phyloP scores from a whole-genome alignment of 1,140 invertebrate genomes.

The Metopolophium dirhodum region DNA sequence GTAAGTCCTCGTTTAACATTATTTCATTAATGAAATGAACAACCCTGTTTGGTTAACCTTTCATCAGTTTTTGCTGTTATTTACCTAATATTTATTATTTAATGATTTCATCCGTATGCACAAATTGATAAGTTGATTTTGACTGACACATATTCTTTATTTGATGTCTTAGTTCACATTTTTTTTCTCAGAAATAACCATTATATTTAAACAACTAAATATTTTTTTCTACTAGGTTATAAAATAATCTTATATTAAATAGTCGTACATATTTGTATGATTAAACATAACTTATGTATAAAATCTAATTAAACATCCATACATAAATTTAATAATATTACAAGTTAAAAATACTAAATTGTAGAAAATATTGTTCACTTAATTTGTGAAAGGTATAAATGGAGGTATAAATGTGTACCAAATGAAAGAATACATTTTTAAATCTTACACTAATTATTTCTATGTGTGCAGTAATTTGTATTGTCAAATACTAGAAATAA shows the following conservation, averaged over 20 bases:
- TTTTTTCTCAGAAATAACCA: not conserved
- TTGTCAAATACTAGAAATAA: not conserved
- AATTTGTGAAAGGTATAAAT: not conserved
- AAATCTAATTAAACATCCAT: not conserved
- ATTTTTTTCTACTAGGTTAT: not conserved
- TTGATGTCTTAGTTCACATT: not conserved
- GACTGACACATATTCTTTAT: not conserved
- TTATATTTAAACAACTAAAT: not conserved
- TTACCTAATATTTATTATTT: too few relatives aligned
- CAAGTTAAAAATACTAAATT: not conserved
- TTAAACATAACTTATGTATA: not conserved
- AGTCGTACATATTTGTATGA: not conserved
- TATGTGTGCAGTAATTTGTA: not conserved
- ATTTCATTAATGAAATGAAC: too few relatives aligned
- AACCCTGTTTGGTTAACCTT: not conserved
- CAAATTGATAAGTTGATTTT: too few relatives aligned
- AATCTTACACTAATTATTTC: not conserved
- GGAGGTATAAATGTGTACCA: not conserved
- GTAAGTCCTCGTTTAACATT: not conserved
- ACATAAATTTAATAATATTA: not conserved
- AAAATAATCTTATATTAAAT: not conserved
- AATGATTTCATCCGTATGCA: too few relatives aligned
- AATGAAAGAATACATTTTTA: not conserved
- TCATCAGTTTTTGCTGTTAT: too few relatives aligned
- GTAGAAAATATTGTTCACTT: not conserved